Conservation (phyloP, 2,888 invertebrate species). For the Thera britannica region DNA sequence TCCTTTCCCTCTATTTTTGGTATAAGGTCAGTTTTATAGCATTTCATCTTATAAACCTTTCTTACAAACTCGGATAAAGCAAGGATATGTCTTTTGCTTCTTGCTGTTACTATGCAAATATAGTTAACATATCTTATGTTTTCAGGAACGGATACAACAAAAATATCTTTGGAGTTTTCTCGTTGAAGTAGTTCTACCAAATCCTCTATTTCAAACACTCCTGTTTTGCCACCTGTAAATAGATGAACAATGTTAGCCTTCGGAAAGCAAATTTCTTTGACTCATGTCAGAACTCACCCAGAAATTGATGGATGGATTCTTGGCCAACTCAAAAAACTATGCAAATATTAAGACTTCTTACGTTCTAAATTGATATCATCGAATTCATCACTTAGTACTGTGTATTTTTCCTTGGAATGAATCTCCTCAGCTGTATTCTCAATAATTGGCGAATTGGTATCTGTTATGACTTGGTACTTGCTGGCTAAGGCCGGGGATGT, state of each 20-base stretch:
- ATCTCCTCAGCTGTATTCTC: slow-evolving; percentile 90
- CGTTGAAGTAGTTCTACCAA: slow-evolving; percentile 89
- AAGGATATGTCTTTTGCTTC: slow-evolving; percentile 89
- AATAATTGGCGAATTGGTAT: slow-evolving; percentile 88
- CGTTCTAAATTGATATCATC: slow-evolving; percentile 85
- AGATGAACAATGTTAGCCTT: background rate
- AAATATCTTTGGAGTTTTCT: slow-evolving; percentile 92
- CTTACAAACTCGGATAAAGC: slow-evolving; percentile 91
- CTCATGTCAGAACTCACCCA: background rate
- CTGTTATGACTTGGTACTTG: slow-evolving; percentile 89
- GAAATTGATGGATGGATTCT: background rate
- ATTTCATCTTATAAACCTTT: slow-evolving; percentile 91
- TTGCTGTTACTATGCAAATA: slow-evolving; percentile 91
- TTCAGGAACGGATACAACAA: slow-evolving; percentile 90
- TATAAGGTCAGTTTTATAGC: slow-evolving; percentile 84
- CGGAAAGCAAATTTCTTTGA: background rate
- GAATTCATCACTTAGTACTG: slow-evolving; percentile 84
- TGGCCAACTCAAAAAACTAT: background rate
- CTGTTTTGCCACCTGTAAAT: slow-evolving; percentile 90
- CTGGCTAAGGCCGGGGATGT: slow-evolving; percentile 78
- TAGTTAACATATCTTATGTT: slow-evolving; percentile 93
- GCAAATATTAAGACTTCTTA: slow-evolving; percentile 59
- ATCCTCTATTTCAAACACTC: slow-evolving; percentile 96
- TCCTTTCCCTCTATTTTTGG: slow-evolving; percentile 91
- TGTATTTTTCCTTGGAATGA: slow-evolving; percentile 57